Evolutionary conservation across 30 jellyfish, hydroid and myxozoan genomes (phyloP).

Genomic region (Chrysaora quinquecirrha): DNA sequence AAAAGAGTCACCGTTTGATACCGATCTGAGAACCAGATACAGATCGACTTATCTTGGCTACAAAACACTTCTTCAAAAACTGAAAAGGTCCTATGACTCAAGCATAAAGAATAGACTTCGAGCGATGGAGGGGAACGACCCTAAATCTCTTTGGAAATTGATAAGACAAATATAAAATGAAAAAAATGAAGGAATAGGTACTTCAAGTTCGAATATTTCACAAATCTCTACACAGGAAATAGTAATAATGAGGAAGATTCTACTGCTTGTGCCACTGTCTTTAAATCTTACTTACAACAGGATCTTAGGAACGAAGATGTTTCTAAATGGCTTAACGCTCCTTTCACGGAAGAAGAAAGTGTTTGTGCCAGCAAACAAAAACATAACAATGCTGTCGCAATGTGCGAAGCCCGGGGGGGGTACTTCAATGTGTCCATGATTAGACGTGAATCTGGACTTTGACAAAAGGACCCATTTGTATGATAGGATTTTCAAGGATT

Average conservation of each 20-base stretch:
- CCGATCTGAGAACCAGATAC: neutral
- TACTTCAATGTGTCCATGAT: too few relatives aligned
- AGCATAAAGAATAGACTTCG: neutral
- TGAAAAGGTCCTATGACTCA: neutral
- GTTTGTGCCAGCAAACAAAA: neutral
- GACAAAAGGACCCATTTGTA: too few relatives aligned
- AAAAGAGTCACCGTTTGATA: neutral
- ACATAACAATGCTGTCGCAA: too few relatives aligned
- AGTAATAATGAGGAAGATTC: neutral
- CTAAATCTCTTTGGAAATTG: neutral
- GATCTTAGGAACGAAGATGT: neutral
- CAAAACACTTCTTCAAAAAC: too few relatives aligned
- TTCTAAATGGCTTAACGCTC: neutral
- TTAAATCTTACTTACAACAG: neutral
- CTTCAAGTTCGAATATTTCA: neutral
- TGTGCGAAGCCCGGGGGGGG: too few relatives aligned
- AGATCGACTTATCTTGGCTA: neutral
- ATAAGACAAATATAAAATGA: neutral
- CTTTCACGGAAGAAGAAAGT: neutral
- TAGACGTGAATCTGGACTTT: too few relatives aligned
- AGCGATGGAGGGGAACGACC: neutral
- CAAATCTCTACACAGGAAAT: neutral
- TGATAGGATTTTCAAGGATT: too few relatives aligned
- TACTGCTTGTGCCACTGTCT: neutral
- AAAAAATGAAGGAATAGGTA: too few relatives aligned